Percentiles rank a stretch among this genome's conserved stretches.
These are phyloP conservation scores for Apodemia mormo DNA, from an alignment of 2,888 invertebrate genomes.

Conservation along the genomic window DNA sequence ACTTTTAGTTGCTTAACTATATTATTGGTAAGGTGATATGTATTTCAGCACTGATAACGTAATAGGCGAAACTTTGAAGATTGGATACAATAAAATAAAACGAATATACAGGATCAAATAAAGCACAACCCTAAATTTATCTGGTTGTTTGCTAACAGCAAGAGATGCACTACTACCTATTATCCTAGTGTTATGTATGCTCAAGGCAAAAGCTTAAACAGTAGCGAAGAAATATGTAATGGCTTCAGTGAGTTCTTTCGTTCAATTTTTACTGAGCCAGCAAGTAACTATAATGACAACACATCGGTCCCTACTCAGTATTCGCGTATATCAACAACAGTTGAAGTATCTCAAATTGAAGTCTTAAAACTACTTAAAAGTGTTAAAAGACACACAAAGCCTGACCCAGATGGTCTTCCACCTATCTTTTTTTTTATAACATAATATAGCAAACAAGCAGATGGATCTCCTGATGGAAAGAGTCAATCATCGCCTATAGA, in stretches of 20 bases:
- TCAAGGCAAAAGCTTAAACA: not conserved
- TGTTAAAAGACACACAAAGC: not conserved
- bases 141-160: not conserved
- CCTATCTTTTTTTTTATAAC: too few species aligned
- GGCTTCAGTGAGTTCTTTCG: not conserved
- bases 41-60: too few species aligned
- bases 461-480: too few species aligned
- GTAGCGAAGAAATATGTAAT: not conserved
- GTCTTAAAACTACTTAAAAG: not conserved
- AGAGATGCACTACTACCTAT: not conserved
- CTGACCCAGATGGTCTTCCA: not conserved
- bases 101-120: not conserved
- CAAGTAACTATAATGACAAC: not conserved
- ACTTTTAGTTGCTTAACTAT: too few species aligned
- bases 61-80: too few species aligned
- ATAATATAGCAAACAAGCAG: too few species aligned
- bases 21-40: too few species aligned
- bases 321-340: not conserved
- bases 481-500: too few species aligned
- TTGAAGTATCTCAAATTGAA: not conserved
- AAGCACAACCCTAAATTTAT: not conserved
- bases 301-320: not conserved
- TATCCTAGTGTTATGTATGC: not conserved
- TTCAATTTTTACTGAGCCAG: not conserved
- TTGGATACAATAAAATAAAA: too few species aligned